These are phyloP conservation scores for Netelia virgata DNA, from an alignment of 2,888 invertebrate genomes.

Conservation along the genomic window DNA sequence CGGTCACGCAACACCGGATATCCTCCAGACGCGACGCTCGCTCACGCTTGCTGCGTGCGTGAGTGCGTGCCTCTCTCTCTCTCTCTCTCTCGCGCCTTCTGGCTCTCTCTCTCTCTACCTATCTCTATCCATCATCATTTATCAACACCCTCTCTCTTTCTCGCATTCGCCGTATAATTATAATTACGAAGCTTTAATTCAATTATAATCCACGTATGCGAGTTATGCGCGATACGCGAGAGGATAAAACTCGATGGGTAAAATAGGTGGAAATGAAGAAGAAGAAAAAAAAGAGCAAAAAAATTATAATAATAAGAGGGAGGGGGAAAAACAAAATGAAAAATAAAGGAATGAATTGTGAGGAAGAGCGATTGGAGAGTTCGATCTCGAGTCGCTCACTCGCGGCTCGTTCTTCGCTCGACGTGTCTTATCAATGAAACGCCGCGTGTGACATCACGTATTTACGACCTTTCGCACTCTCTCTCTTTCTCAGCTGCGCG, in stretches of 20 bases:
- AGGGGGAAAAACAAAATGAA: no score
- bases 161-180: neutral
- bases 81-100: conserved; percentile 24
- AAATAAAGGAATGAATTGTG: neutral
- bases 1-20: conserved; percentile 82
- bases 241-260: neutral
- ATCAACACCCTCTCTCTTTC: neutral
- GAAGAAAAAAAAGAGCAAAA: neutral
- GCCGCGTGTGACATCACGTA: conserved; percentile 74
- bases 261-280: neutral
- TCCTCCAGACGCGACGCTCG: conserved; percentile 81
- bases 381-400: conserved; percentile 4
- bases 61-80: conserved; percentile 66
- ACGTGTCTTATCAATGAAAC: conserved; percentile 75
- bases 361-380: neutral
- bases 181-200: neutral
- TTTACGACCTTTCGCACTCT: conserved; percentile 71
- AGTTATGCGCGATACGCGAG: neutral
- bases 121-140: conserved; percentile 50
- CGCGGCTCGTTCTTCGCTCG: neutral
- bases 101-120: conserved; percentile 39
- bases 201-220: neutral
- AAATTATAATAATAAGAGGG: neutral
- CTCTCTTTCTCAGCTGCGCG: conserved; percentile 18
- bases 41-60: conserved; percentile 72